A percentile compares a stretch with the other conserved stretches of the same genome.
phyloP scores from a whole-genome alignment of 1,140 invertebrate genomes.

The Drosophila serrata region DNA sequence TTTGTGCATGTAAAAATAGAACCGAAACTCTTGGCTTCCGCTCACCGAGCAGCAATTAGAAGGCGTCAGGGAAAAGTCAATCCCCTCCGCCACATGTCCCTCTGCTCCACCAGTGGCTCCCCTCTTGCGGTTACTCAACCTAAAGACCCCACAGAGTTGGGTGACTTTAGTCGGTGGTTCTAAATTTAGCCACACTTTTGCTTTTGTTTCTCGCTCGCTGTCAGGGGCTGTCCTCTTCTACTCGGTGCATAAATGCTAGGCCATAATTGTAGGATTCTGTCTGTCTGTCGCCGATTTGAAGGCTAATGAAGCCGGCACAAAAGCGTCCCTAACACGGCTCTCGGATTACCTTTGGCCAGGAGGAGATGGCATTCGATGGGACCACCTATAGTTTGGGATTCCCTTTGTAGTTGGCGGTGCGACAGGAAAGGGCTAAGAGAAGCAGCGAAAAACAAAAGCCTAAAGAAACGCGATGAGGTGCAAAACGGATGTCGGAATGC shows the following conservation, averaged over 20 bases:
- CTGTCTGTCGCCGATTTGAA: slow-evolving; percentile 52
- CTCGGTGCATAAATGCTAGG: slow-evolving; percentile 64
- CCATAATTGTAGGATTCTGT: slow-evolving; percentile 78
- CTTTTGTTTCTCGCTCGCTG: slow-evolving; percentile 56
- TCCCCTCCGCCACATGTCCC: background rate
- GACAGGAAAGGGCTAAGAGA: slow-evolving; percentile 21
- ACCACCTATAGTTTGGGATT: slow-evolving; percentile 37
- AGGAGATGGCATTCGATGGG: slow-evolving; percentile 3
- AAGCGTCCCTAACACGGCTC: slow-evolving; percentile 57
- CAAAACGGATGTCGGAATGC: slow-evolving; percentile 50
- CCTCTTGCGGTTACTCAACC: slow-evolving; percentile 75
- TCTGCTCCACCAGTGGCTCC: slow-evolving; percentile 2
- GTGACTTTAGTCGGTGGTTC: slow-evolving; percentile 43
- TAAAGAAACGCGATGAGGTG: slow-evolving; percentile 34
- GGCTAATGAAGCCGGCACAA: slow-evolving; percentile 62
- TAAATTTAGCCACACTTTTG: slow-evolving; percentile 79
- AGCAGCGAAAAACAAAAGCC: slow-evolving; percentile 36
- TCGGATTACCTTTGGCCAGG: slow-evolving; percentile 41
- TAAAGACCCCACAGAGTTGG: slow-evolving; percentile 46
- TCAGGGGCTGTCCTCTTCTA: slow-evolving; percentile 29
- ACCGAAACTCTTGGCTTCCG: slow-evolving; percentile 46
- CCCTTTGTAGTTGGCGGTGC: slow-evolving; percentile 44
- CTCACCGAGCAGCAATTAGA: slow-evolving; percentile 65
- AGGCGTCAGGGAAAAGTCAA: slow-evolving; percentile 52
- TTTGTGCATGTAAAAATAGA: slow-evolving; percentile 68